Percentiles rank a stretch among this genome's conserved stretches.
phyloP scores from a whole-genome alignment of 2,113 vertebrate genomes.

The Oncorhynchus keta region DNA sequence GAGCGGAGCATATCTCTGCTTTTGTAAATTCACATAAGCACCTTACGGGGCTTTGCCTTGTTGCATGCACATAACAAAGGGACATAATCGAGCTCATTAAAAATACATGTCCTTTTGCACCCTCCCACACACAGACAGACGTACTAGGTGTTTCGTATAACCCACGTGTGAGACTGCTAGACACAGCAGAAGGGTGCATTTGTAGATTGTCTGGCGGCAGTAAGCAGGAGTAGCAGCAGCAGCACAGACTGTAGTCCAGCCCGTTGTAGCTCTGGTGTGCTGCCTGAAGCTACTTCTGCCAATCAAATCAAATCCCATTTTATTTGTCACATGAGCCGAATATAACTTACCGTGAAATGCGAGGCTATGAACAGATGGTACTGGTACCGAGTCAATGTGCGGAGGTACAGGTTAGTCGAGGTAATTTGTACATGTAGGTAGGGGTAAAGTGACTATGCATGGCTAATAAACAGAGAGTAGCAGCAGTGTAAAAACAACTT shows the following conservation, averaged over 20 bases:
- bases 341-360: no score
- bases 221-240: background rate
- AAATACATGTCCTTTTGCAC: background rate
- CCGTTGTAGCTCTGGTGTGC: background rate
- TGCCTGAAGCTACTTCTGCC: background rate
- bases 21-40: slow-evolving; percentile 8
- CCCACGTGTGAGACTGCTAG: background rate
- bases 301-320: background rate
- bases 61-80: background rate
- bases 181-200: background rate
- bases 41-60: background rate
- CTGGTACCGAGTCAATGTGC: no score
- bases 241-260: no score
- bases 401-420: no score
- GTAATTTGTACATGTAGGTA: no score
- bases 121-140: background rate
- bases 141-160: background rate
- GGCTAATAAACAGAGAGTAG: no score
- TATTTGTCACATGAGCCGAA: no score
- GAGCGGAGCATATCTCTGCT: background rate
- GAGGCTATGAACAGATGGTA: no score
- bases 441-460: no score
- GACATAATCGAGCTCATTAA: background rate
- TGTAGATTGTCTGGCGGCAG: background rate
- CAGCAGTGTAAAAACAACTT: no score